Evolutionary conservation across 2,888 invertebrate genomes (phyloP).

Genomic region (Sarcophaga rosellei): DNA sequence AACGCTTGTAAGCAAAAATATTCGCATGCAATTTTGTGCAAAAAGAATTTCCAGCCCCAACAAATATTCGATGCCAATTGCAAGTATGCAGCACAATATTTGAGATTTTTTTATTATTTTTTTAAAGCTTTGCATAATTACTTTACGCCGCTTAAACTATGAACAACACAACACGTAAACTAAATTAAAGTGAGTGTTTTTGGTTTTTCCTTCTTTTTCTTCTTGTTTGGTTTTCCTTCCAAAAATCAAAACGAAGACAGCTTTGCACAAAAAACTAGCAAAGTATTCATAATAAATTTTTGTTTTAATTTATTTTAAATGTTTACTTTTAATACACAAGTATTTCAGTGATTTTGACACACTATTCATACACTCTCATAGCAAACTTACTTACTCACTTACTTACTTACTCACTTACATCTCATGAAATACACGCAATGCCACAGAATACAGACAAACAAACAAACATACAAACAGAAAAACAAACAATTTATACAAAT

Average conservation of each 20-base stretch:
- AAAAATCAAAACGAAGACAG: conserved; percentile 32
- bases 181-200: conserved; percentile 48
- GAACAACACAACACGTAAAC: conserved; percentile 33
- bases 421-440: conserved; percentile 42
- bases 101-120: conserved; percentile 22
- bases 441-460: neutral
- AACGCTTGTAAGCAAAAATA: conserved; percentile 28
- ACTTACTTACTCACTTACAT: neutral
- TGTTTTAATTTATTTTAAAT: conserved; percentile 28
- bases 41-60: conserved; percentile 25
- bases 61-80: conserved; percentile 40
- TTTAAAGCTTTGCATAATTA: conserved; percentile 57
- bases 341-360: conserved; percentile 7
- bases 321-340: neutral
- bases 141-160: conserved; percentile 27
- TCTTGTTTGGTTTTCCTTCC: too few species aligned
- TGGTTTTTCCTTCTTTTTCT: neutral
- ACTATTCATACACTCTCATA: neutral
- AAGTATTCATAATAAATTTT: conserved; percentile 25
- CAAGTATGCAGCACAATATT: neutral
- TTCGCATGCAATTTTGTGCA: conserved; percentile 38
- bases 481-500: conserved; percentile 33
- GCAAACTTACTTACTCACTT: neutral
- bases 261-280: neutral
- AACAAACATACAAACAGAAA: neutral